A percentile compares a stretch with the other conserved stretches of the same genome.
Conservation (phyloP, 2,113 vertebrate genomes). For the Cacatua alba region DNA sequence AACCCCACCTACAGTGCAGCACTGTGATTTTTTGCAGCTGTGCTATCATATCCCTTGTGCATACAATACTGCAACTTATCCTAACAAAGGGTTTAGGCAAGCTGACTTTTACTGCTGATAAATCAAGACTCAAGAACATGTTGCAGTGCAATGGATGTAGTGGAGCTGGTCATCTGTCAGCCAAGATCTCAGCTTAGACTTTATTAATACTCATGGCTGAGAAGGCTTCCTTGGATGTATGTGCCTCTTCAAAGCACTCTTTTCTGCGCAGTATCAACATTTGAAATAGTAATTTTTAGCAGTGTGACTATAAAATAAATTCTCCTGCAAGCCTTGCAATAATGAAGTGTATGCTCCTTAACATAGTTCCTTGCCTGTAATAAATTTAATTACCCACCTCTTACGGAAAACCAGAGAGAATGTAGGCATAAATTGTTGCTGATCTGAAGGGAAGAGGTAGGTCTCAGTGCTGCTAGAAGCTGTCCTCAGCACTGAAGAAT, state of each 20-base stretch:
- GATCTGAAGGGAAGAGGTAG: not conserved
- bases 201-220: conserved; percentile 1
- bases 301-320: not conserved
- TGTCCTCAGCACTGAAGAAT: not conserved
- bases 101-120: not conserved
- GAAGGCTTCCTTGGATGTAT: not conserved
- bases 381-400: not conserved
- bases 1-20: not conserved
- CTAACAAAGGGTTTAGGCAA: not conserved
- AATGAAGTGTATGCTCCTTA: not conserved
- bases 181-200: not conserved
- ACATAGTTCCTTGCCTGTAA: not conserved
- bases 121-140: not conserved
- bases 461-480: not conserved
- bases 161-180: conserved; percentile 29
- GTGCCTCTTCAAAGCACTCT: not conserved
- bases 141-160: not conserved
- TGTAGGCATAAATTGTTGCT: not conserved
- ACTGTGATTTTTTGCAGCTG: not conserved
- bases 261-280: not conserved
- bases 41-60: not conserved
- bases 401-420: not conserved
- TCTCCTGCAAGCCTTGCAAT: not conserved
- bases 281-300: not conserved
- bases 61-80: not conserved